Evolutionary conservation across 1,140 invertebrate genomes (phyloP), one percentile per base, ranked within the genome.

Genomic region (Trichonephila inaurata): DNA sequence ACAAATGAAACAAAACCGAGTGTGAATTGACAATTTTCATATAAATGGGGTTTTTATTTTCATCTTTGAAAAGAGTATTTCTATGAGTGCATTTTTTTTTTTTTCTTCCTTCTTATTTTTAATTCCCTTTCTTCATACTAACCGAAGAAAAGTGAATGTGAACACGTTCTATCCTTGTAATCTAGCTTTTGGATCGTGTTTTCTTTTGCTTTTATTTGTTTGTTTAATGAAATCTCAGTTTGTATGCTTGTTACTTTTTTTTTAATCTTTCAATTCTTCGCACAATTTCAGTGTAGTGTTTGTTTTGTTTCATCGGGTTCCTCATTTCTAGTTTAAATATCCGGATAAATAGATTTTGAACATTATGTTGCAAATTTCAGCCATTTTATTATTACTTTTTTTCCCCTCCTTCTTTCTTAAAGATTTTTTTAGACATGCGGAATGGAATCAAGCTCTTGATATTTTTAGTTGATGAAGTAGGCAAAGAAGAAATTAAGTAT

Each of bases 21-120:
- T 85, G 51, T 93, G 92, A 93, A 93, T 93, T 88, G 92, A 93
- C 92, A 85, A 93, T 93, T 93, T 93, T 93, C 92, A 93, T 93
- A 93, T 93, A 93, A 93, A 93, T 93, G 92, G 85, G 58, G 51
- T 93, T 93, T 92, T 93, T 61, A 33, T 93, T 93, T 93, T 81
- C 21, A 62, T 28, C 69, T 62, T 24, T 33, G 61, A 81, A 91
- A 62, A 61, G 69, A 91, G 28, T 62, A 72, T 93, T 93, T 93
- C 92, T 93, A 88, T 81, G 64, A 81, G 58, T 81, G 24, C 0
- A 18, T 92, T 82, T 60, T 93, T 93, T 82, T 60, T 93, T 93
- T 28, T 28, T 28, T 28, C n/a, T 16, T 28, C 72, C 19, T 16
- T 19, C 28, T 40, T 28, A 86, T 81, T 93, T 93, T 82, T 93